Percentiles rank a stretch among this genome's conserved stretches.
phyloP scores from a whole-genome alignment of 2,888 invertebrate genomes.

The Colostygia pectinataria region DNA sequence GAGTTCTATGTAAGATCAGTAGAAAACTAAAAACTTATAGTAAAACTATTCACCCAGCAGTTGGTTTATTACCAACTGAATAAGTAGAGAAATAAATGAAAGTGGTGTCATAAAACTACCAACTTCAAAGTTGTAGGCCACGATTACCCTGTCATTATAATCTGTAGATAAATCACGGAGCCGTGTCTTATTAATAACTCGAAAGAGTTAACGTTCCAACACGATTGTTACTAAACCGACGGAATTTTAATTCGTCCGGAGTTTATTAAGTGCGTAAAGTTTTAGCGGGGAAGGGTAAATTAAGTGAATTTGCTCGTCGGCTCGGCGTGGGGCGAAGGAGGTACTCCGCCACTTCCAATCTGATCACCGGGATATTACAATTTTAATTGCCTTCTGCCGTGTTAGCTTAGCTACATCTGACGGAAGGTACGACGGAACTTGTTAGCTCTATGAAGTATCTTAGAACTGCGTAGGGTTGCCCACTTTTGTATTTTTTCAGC shows the following conservation, averaged over 20 bases:
- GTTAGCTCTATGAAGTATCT: conserved; percentile 14
- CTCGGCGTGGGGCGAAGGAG: conserved; percentile 49
- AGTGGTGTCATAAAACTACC: not conserved
- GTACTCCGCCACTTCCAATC: conserved; percentile 52
- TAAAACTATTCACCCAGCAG: no score
- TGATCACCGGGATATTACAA: conserved; percentile 61
- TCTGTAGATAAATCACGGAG: conserved; percentile 66
- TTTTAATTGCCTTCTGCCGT: conserved; percentile 51
- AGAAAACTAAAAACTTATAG: no score
- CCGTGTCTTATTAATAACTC: conserved; percentile 72
- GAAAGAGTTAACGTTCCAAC: conserved; percentile 74
- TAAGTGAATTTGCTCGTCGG: conserved; percentile 73
- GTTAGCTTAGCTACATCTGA: conserved; percentile 25
- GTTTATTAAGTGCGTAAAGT: conserved; percentile 82
- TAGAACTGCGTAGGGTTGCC: not conserved
- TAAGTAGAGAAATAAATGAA: not conserved
- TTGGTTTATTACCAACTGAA: no score
- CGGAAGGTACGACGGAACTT: conserved; percentile 10
- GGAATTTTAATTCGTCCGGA: conserved; percentile 79
- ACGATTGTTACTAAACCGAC: conserved; percentile 76
- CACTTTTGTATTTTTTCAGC: conserved; percentile 1
- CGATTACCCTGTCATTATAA: conserved; percentile 62
- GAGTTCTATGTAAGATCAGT: no score
- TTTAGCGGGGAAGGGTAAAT: conserved; percentile 71
- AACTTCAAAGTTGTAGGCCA: conserved; percentile 50